Evolutionary conservation across 64 coral and sea anemone species (phyloP).

Genomic region (Dendronephthya gigantea): DNA sequence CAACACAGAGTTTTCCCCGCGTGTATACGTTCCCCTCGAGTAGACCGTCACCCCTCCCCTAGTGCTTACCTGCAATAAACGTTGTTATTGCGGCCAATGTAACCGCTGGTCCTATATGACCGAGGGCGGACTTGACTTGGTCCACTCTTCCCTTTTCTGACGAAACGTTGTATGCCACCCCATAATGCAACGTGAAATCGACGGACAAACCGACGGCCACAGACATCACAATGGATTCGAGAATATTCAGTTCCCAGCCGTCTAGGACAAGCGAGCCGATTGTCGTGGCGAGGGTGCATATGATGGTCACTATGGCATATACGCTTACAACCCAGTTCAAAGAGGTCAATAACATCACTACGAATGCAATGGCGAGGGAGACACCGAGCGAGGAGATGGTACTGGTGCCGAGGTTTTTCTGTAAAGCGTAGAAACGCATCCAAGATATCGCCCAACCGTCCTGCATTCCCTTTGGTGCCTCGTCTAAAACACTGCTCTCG

Average conservation of each 20-base stretch:
- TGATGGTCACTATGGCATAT: constrained; percentile 85
- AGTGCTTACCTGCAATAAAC: constrained; percentile 68
- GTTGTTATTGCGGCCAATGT: constrained; percentile 89
- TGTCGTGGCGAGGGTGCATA: constrained; percentile 67
- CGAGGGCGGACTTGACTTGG: constrained; percentile 65
- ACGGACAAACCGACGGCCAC: constrained; percentile 85
- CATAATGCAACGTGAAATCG: constrained; percentile 98
- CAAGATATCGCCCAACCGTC: background rate
- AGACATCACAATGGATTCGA: constrained; percentile 93
- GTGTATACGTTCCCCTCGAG: too few species aligned
- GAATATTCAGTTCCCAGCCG: constrained; percentile 86
- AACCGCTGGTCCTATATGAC: constrained; percentile 85
- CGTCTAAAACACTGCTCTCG: background rate
- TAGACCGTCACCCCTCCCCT: too few species aligned
- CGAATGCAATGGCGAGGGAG: constrained; percentile 67
- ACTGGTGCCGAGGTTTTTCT: constrained; percentile 34
- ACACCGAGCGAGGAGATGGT: constrained; percentile 70
- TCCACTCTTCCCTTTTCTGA: constrained; percentile 50
- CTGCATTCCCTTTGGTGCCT: background rate
- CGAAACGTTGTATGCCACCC: constrained; percentile 71
- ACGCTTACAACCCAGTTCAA: constrained; percentile 84
- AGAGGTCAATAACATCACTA: constrained; percentile 72
- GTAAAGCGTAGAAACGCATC: constrained; percentile 51
- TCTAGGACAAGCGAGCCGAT: constrained; percentile 63
- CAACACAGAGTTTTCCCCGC: too few species aligned